Evolutionary conservation across 2,113 vertebrate species (phyloP).

Genomic region (Shinisaurus crocodilurus): DNA sequence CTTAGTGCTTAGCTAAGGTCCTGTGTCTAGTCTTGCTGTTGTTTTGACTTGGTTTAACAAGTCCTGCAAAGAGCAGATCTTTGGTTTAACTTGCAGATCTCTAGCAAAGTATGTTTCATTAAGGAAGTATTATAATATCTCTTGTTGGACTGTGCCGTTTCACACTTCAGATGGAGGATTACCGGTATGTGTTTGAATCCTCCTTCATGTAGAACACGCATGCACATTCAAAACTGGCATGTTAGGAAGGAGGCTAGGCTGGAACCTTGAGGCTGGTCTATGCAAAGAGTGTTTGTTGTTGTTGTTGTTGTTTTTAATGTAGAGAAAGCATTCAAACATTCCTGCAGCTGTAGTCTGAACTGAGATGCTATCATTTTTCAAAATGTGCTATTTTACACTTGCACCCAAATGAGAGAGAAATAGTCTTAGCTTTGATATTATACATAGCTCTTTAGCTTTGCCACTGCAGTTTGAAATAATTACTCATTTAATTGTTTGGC

Average conservation of each 20-base stretch:
- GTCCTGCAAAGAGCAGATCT: too few relatives aligned
- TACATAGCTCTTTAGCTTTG: constrained; percentile 49
- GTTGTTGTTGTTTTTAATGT: background rate
- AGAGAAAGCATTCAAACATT: constrained; percentile 1
- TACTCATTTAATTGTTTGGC: constrained; percentile 60
- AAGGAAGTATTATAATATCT: background rate
- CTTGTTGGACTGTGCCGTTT: background rate
- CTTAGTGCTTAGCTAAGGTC: background rate
- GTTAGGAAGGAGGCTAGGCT: background rate
- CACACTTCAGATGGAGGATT: too few relatives aligned
- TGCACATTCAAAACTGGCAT: background rate
- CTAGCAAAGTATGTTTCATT: background rate
- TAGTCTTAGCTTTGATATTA: constrained; percentile 3
- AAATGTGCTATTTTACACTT: background rate
- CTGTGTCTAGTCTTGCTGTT: too few relatives aligned
- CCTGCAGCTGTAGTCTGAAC: background rate
- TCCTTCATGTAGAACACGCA: background rate
- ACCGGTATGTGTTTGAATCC: background rate
- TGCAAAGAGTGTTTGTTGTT: background rate
- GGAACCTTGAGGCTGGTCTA: background rate
- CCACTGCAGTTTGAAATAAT: constrained; percentile 60
- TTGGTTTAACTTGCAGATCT: too few relatives aligned
- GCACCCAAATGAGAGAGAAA: constrained; percentile 31
- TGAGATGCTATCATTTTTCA: background rate
- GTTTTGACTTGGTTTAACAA: too few relatives aligned